Evolutionary conservation across 2,888 invertebrate genomes (phyloP), one percentile per base, ranked within the genome.

Genomic region (Acanthococcus lagerstroemiae): DNA sequence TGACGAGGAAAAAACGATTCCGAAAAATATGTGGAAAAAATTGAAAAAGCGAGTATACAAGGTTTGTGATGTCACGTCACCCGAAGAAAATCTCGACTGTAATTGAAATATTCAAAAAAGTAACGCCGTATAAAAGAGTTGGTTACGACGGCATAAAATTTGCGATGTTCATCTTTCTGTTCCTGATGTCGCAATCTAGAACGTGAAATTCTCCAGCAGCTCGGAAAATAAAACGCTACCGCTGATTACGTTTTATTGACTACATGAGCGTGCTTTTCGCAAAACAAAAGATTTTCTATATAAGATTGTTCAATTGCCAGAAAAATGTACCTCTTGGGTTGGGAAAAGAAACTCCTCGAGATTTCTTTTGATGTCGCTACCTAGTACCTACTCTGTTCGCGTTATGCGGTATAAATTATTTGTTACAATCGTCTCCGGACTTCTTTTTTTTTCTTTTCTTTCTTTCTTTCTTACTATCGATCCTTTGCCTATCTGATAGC

Each of bases 231-330:
- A 52, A 22, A 24, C 9, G 52, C 37, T 37, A 37, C 37, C 3
- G 37, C 37, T 37, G 37, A 37, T 37, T 37, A 37, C 37, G 37
- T 9, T 37, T 37, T 37, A 37, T 37, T 37, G 37, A 37, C 37
- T 37, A 37, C n/a, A 37, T 37, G 37, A 37, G 37, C 37, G n/a
- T 37, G 37, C n/a, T 15, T 37, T 37, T 37, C 12, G 52, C 15
- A 22, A 52, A 22, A 52, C 19, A 52, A 52, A 52, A 52, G 52
- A 52, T 52, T 52, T 52, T 24, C 52, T 52, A 52, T 45, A 45
- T 22, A 52, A 52, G 21, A 9, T 22, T 52, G 52, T 52, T 52
- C 19, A 52, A 52, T 52, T 52, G 52, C 52, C 52, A 52, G 52
- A 52, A 52, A 52, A 52, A 52, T 24, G 52, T 9, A 21, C 52